phyloP scores from a whole-genome alignment of 2,797 vertebrate species.

The Novumbra hubbsi region DNA sequence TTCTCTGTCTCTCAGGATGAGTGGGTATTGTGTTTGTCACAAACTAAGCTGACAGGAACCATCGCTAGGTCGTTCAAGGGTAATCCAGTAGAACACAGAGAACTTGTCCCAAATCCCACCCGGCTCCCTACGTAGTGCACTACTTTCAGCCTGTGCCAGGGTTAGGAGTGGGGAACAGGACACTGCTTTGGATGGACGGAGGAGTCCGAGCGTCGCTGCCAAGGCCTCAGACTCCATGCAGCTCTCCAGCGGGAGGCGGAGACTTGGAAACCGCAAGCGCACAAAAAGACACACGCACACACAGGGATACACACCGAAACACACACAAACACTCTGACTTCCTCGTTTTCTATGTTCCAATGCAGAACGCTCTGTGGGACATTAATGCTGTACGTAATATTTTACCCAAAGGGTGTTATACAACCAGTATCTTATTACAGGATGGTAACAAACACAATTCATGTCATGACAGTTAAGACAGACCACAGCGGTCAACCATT shows the following conservation, averaged over 20 bases:
- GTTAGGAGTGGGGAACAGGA: background rate
- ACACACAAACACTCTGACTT: background rate
- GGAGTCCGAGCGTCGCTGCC: no score
- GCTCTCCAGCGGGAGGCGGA: background rate
- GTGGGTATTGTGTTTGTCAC: background rate
- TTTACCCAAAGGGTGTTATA: no score
- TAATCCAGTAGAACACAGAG: background rate
- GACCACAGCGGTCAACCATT: background rate
- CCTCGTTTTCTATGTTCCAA: no score
- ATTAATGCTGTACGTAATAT: no score
- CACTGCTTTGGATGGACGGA: background rate
- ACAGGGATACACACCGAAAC: background rate
- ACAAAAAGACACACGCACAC: background rate
- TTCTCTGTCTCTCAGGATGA: background rate
- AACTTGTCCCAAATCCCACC: background rate
- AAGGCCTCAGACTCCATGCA: background rate
- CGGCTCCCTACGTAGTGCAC: background rate
- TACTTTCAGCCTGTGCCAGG: background rate
- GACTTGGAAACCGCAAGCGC: background rate
- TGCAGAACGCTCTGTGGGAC: no score
- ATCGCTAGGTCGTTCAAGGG: background rate
- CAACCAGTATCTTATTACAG: no score
- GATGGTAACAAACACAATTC: no score
- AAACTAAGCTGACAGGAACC: background rate
- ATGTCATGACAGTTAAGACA: background rate